A percentile compares a stretch with the other conserved stretches of the same genome.
Evolutionary conservation across 2,888 invertebrate species (phyloP).

Genomic region (Plebejus anna): DNA sequence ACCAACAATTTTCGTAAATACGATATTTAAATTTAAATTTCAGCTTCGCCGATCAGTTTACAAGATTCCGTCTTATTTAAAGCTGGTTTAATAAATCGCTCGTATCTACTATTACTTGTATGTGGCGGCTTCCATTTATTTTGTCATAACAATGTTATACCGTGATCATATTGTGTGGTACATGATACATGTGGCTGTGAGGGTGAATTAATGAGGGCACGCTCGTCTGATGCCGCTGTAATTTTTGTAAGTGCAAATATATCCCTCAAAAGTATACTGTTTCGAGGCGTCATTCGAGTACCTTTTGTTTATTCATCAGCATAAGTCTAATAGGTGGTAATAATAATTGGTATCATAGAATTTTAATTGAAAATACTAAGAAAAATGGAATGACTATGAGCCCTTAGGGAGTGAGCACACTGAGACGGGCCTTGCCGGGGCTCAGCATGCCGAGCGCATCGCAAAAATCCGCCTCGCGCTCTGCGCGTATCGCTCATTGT

Average conservation of each 20-base stretch:
- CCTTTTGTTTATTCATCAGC: slow-evolving; percentile 6
- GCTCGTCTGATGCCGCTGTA: slow-evolving; percentile 15
- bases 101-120: background rate
- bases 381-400: too few relatives aligned
- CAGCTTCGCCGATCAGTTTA: too few relatives aligned
- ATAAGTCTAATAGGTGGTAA: background rate
- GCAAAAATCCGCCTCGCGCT: too few relatives aligned
- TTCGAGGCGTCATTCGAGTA: background rate
- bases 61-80: too few relatives aligned
- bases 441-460: too few relatives aligned
- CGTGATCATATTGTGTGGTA: background rate
- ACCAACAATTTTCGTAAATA: too few relatives aligned
- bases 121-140: background rate
- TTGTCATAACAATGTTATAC: slow-evolving; percentile 8
- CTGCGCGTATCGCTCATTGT: too few relatives aligned
- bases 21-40: too few relatives aligned
- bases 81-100: background rate
- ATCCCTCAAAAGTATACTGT: slow-evolving; percentile 15
- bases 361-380: too few relatives aligned
- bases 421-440: too few relatives aligned
- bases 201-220: slow-evolving; percentile 18
- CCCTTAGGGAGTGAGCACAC: too few relatives aligned
- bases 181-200: slow-evolving; percentile 19
- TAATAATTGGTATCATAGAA: too few relatives aligned
- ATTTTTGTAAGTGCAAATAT: slow-evolving; percentile 19